Conservation (phyloP, 2,888 invertebrate genomes). For the Bedellia somnulentella region DNA sequence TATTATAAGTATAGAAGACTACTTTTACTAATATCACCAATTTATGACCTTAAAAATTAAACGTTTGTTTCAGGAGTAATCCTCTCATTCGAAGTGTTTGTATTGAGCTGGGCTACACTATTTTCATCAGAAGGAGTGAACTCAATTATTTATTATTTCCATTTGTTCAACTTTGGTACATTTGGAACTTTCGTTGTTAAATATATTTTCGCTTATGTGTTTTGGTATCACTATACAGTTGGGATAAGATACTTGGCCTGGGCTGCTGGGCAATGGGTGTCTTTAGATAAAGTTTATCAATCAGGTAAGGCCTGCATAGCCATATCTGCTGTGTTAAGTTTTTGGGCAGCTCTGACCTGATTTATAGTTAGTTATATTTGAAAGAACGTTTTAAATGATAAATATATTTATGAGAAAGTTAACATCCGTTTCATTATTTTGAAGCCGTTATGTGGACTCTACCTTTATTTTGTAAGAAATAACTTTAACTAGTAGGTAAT, state of each 20-base stretch:
- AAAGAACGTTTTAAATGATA: no score
- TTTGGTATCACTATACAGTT: slow-evolving; percentile 32
- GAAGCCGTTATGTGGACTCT: no score
- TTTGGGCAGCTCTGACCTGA: not conserved
- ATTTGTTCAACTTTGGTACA: slow-evolving; percentile 25
- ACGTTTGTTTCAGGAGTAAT: slow-evolving; percentile 23
- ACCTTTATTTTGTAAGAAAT: no score
- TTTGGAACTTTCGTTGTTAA: slow-evolving; percentile 20
- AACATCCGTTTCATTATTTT: no score
- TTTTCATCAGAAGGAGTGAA: slow-evolving; percentile 35
- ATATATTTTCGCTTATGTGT: slow-evolving; percentile 23
- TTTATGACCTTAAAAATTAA: no score
- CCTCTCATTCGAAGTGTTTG: slow-evolving; percentile 19
- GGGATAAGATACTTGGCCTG: slow-evolving; percentile 31
- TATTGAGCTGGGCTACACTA: slow-evolving; percentile 23
- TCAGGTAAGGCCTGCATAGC: slow-evolving; percentile 17
- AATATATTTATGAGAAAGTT: no score
- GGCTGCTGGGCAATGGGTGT: slow-evolving; percentile 22
- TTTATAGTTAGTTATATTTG: not conserved
- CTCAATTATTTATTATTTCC: slow-evolving; percentile 30
- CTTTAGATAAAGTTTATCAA: slow-evolving; percentile 18
- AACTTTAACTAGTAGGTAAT: no score
- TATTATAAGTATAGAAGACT: no score
- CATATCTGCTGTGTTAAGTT: not conserved
- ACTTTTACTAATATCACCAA: no score